Evolutionary conservation across 2,797 vertebrate species (phyloP).

Genomic region (Urophycis tenuis): DNA sequence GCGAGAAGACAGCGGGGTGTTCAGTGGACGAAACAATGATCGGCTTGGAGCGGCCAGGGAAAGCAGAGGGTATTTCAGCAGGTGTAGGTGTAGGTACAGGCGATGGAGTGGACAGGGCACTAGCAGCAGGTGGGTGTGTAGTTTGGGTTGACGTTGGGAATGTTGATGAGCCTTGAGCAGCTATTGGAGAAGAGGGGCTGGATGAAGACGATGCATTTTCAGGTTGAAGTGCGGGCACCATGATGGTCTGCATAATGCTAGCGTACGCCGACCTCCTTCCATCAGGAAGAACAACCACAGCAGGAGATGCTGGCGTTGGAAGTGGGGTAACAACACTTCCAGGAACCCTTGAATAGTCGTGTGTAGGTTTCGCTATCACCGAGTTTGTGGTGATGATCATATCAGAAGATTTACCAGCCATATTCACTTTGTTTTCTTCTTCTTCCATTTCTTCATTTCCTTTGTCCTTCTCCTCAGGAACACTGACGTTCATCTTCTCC

Average conservation of each 20-base stretch:
- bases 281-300: constrained; percentile 70
- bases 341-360: constrained; percentile 40
- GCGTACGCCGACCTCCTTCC: constrained; percentile 82
- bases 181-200: constrained; percentile 39
- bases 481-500: constrained; percentile 33
- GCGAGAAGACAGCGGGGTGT: constrained; percentile 75
- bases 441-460: constrained; percentile 36
- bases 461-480: constrained; percentile 40
- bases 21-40: constrained; percentile 54
- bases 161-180: constrained; percentile 16
- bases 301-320: constrained; percentile 49
- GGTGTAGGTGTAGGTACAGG: constrained; percentile 6
- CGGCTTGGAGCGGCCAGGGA: constrained; percentile 40
- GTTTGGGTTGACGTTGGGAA: constrained; percentile 18
- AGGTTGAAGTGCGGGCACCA: constrained; percentile 59
- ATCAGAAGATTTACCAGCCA: constrained; percentile 50
- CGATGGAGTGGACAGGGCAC: not conserved
- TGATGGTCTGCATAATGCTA: constrained; percentile 88
- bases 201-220: constrained; percentile 31
- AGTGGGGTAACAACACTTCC: constrained; percentile 47
- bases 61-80: constrained; percentile 31
- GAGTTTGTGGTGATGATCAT: constrained; percentile 59
- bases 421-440: constrained; percentile 42
- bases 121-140: constrained; percentile 20
- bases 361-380: constrained; percentile 45